These are phyloP conservation scores for Bettongia penicillata DNA, from an alignment of 2,113 vertebrate species.

Conservation along the genomic window DNA sequence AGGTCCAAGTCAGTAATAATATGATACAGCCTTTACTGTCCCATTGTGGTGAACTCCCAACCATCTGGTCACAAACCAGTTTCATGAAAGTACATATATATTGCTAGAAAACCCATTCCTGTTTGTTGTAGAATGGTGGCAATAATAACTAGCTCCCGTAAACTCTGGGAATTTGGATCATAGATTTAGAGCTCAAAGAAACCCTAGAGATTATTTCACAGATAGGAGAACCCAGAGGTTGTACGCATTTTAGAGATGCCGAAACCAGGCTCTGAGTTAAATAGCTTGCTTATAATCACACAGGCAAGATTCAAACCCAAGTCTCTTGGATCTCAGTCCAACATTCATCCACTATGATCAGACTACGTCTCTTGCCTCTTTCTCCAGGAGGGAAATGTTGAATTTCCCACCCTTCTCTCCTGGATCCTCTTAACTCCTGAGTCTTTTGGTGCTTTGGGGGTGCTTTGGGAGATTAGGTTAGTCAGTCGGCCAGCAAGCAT, in stretches of 20 bases:
- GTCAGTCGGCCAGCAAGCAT: not conserved
- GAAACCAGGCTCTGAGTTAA: not conserved
- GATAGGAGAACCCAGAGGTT: not conserved
- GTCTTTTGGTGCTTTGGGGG: conserved; percentile 3
- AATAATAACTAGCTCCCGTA: not conserved
- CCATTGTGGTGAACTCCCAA: not conserved
- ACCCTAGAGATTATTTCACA: not conserved
- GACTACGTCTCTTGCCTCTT: not conserved
- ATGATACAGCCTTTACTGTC: not conserved
- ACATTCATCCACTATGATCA: not conserved
- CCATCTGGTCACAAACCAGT: not conserved
- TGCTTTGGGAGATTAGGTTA: not conserved
- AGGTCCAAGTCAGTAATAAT: not conserved
- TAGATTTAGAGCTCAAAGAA: not conserved
- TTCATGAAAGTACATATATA: not conserved
- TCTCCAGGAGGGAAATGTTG: not conserved
- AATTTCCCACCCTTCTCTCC: not conserved
- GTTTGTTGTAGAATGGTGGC: not conserved
- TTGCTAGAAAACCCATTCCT: not conserved
- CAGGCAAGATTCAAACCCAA: not conserved
- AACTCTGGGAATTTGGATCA: not conserved
- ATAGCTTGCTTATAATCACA: not conserved
- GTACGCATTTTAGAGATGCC: not conserved
- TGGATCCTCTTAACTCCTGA: not conserved
- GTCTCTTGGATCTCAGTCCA: not conserved